Conservation (phyloP, 92 coral and sea anemone species). For the Siderastrea siderea region DNA sequence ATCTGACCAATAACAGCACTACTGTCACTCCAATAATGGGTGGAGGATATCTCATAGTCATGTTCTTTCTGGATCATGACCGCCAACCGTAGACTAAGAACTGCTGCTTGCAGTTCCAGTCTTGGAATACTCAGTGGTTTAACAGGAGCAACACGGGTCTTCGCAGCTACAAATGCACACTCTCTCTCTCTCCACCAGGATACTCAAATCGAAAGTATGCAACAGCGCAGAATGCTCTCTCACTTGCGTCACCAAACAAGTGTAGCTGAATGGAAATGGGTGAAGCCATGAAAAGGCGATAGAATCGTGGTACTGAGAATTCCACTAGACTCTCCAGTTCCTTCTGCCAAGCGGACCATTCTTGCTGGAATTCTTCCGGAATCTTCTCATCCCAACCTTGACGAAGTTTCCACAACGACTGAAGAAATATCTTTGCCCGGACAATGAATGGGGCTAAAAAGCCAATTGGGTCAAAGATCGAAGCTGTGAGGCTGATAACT, state of each 20-base stretch:
- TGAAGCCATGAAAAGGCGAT: slow-evolving; percentile 8
- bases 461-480: slow-evolving; percentile 63
- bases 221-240: slow-evolving; percentile 36
- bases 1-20: slow-evolving; percentile 35
- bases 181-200: slow-evolving; percentile 32
- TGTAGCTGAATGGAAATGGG: slow-evolving; percentile 39
- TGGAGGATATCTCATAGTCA: background rate
- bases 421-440: slow-evolving; percentile 49
- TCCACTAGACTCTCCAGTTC: slow-evolving; percentile 1
- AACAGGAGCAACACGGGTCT: slow-evolving; percentile 40
- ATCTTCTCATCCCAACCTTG: slow-evolving; percentile 54
- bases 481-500: slow-evolving; percentile 14
- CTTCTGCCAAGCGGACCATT: slow-evolving; percentile 27
- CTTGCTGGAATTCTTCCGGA: slow-evolving; percentile 31
- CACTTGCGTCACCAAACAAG: slow-evolving; percentile 41
- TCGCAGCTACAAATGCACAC: slow-evolving; percentile 33
- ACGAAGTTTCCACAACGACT: slow-evolving; percentile 49
- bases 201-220: slow-evolving; percentile 50
- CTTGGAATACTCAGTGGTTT: slow-evolving; percentile 26
- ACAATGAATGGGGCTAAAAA: slow-evolving; percentile 46
- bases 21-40: slow-evolving; percentile 34
- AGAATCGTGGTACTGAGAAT: slow-evolving; percentile 38
- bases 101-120: slow-evolving; percentile 35
- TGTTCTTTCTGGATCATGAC: slow-evolving; percentile 13
- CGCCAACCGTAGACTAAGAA: background rate